Base-by-base conservation (phyloP, 2,797 vertebrate species). In the Siniperca undulata region DNA sequence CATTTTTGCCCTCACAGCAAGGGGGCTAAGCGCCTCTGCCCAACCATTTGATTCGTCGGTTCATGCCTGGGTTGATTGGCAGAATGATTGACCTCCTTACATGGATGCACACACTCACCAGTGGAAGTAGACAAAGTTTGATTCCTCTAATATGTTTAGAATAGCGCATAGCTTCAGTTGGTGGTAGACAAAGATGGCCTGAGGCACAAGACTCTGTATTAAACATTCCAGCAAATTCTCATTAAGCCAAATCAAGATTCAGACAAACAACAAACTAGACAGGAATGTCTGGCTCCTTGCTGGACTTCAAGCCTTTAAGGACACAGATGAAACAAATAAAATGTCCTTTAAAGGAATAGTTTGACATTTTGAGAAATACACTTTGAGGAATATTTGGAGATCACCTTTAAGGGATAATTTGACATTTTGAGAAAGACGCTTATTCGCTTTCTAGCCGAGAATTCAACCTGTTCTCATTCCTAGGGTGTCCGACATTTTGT, bases 161-260 rank as follows among this genome's bases (percentile, higher is more conserved):
- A 83, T 74, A 52, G 67, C 27, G 12, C 64, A 36, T 52, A 38
- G 64, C 78, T 72, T 61, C 67, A 42, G 72, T 58, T 71, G 74
- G 78, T 83, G 48, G 77, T 73, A 71, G 66, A 88, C 42, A 3
- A 70, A 74, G 53, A 61, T 11, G 12, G 74, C 90, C 87, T 1
- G 17, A 65, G 86, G 91, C 82, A 22, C 19, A 22, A 62, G 44
- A 79, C 75, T 46, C 9, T 36, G 56, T 81, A 89, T 88, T 78
- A 90, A 87, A 91, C 86, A 81, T 91, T 90, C 86, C 87, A 81
- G 50, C n/a, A 77, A 83, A 82, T 14, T 71, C 79, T 89, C 82
- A 91, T 91, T 91, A 91, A 79, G 78, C 81, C 19, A 1, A 71
- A 88, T 86, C 77, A 75, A 75, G 83, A 85, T 77, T 86, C 80